phyloP scores from a whole-genome alignment of 2,888 invertebrate species.

The Selenia dentaria region DNA sequence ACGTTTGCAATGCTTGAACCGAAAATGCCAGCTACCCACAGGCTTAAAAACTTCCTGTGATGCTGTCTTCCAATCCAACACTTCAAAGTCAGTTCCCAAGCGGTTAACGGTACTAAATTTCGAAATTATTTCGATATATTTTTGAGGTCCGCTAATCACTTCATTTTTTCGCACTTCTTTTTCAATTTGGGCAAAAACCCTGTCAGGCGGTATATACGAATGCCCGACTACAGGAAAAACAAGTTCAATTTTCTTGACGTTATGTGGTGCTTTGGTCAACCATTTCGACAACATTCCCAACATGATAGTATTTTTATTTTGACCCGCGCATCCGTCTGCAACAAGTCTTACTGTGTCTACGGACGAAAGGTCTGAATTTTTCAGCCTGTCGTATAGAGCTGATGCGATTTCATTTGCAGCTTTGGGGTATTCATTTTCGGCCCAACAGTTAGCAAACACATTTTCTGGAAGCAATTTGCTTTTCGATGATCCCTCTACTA shows the following conservation, averaged over 20 bases:
- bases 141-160: neutral
- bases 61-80: neutral
- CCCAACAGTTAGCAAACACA: too few species aligned
- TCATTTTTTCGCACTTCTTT: neutral
- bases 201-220: too few species aligned
- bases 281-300: constrained; percentile 5
- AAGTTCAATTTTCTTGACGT: too few species aligned
- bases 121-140: neutral
- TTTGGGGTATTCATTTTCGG: too few species aligned
- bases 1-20: neutral
- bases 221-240: neutral
- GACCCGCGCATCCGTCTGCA: constrained; percentile 4
- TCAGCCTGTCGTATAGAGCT: neutral
- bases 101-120: neutral
- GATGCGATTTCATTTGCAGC: too few species aligned
- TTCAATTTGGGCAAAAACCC: neutral
- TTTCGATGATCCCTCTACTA: too few species aligned
- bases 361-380: neutral
- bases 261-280: constrained; percentile 2
- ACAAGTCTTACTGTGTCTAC: neutral
- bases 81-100: neutral
- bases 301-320: constrained; percentile 4
- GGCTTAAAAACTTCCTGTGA: neutral
- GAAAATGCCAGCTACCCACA: neutral
- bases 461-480: too few species aligned